Evolutionary conservation across 2,113 vertebrate genomes (phyloP).

Genomic region (Bubo bubo): DNA sequence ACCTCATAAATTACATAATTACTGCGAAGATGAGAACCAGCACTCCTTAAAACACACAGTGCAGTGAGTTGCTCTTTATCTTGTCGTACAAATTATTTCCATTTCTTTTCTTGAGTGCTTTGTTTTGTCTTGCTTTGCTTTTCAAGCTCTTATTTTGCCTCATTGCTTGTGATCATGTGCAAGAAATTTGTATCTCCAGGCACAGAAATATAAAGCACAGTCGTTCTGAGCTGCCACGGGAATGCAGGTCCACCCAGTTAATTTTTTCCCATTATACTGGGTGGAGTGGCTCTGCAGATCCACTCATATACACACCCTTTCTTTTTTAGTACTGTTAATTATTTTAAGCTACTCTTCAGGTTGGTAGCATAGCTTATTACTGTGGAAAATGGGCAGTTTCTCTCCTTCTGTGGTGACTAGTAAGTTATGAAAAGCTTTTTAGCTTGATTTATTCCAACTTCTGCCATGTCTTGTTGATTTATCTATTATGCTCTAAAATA

Average conservation of each 20-base stretch:
- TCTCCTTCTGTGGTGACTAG: conserved; percentile 6
- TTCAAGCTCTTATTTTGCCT: background rate
- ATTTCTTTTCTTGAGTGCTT: background rate
- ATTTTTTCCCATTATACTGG: conserved; percentile 28
- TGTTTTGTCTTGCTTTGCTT: background rate
- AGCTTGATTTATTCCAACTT: conserved; percentile 34
- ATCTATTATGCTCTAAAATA: conserved; percentile 45
- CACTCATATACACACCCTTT: background rate
- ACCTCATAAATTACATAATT: background rate
- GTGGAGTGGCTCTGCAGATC: conserved; percentile 18
- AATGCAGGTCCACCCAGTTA: conserved; percentile 51
- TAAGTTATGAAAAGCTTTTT: conserved; percentile 44
- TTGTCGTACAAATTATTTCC: background rate
- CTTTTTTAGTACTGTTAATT: conserved; percentile 50
- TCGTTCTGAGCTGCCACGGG: background rate
- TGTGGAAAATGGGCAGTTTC: conserved; percentile 32
- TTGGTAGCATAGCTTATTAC: conserved; percentile 20
- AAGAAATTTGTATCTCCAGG: conserved; percentile 31
- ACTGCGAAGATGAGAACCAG: background rate
- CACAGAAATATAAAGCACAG: background rate
- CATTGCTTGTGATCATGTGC: background rate
- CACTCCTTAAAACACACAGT: background rate
- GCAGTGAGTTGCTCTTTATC: background rate
- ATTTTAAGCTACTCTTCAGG: conserved; percentile 44
- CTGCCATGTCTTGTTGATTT: conserved; percentile 37